Percentiles rank a stretch among this genome's conserved stretches.
Conservation (phyloP, 2,888 invertebrate species). For the Leistus spinibarbis region DNA sequence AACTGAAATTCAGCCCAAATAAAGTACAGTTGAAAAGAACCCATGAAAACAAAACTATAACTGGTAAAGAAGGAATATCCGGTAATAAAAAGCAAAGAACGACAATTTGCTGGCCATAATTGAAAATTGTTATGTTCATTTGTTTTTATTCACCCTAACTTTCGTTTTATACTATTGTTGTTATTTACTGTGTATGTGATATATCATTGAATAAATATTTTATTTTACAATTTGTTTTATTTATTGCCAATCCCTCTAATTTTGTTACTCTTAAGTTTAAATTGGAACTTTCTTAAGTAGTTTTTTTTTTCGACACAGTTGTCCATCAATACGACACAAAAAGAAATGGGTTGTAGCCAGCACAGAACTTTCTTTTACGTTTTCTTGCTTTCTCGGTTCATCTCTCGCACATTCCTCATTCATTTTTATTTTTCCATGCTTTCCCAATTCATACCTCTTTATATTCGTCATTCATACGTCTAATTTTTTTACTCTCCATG, state of each 20-base stretch:
- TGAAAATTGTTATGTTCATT: background rate
- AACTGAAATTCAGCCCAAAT: conserved; percentile 6
- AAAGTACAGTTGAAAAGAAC: conserved; percentile 27
- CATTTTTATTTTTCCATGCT: background rate
- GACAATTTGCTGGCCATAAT: conserved; percentile 32
- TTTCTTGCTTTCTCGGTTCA: too few species aligned
- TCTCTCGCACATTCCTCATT: background rate
- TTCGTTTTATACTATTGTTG: conserved; percentile 12
- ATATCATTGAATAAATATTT: background rate
- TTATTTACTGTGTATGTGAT: background rate
- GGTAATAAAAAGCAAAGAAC: conserved; percentile 19
- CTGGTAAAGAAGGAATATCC: conserved; percentile 9
- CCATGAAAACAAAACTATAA: background rate
- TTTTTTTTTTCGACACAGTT: too few species aligned
- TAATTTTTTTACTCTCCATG: too few species aligned
- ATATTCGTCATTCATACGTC: too few species aligned
- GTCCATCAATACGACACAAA: too few species aligned
- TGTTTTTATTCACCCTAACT: background rate
- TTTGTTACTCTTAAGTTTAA: too few species aligned
- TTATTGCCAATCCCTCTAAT: background rate
- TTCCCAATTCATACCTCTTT: background rate
- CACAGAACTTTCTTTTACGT: too few species aligned
- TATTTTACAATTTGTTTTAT: background rate
- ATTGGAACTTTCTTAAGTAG: too few species aligned
- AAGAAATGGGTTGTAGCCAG: too few species aligned